These are phyloP conservation scores for Leptopilina syphax DNA, from an alignment of 2,888 invertebrate species.

Conservation along the genomic window DNA sequence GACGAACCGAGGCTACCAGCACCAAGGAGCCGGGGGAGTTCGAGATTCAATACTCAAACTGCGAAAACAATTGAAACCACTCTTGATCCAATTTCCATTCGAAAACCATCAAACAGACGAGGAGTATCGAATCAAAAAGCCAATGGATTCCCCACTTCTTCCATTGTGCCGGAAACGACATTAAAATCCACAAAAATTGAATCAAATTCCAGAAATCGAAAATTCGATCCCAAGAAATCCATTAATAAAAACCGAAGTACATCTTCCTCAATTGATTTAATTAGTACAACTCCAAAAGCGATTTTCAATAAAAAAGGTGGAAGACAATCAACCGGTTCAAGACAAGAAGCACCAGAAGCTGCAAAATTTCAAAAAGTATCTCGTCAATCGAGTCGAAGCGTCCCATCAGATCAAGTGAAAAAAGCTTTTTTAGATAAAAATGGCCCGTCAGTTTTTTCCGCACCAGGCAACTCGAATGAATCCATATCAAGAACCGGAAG, in stretches of 20 bases:
- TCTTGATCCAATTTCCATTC: conserved; percentile 50
- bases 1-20: conserved; percentile 61
- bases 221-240: conserved; percentile 44
- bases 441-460: conserved; percentile 55
- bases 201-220: conserved; percentile 27
- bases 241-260: conserved; percentile 30
- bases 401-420: conserved; percentile 45
- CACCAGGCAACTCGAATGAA: conserved; percentile 50
- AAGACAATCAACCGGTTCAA: conserved; percentile 40
- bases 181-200: conserved; percentile 29
- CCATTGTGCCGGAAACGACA: conserved; percentile 38
- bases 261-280: conserved; percentile 37
- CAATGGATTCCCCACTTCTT: not conserved
- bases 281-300: conserved; percentile 27
- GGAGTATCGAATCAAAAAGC: conserved; percentile 41
- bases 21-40: conserved; percentile 61
- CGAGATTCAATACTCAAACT: conserved; percentile 64
- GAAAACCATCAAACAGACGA: conserved; percentile 47
- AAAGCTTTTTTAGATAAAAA: conserved; percentile 49
- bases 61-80: conserved; percentile 56
- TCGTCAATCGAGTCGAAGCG: conserved; percentile 29
- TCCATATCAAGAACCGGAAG: conserved; percentile 66
- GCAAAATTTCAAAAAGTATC: conserved; percentile 16
- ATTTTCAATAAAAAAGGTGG: conserved; percentile 40
- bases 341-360: conserved; percentile 10